These are phyloP conservation scores for Paratrypauchen microcephalus DNA, from an alignment of 2,797 vertebrate genomes.

Conservation along the genomic window DNA sequence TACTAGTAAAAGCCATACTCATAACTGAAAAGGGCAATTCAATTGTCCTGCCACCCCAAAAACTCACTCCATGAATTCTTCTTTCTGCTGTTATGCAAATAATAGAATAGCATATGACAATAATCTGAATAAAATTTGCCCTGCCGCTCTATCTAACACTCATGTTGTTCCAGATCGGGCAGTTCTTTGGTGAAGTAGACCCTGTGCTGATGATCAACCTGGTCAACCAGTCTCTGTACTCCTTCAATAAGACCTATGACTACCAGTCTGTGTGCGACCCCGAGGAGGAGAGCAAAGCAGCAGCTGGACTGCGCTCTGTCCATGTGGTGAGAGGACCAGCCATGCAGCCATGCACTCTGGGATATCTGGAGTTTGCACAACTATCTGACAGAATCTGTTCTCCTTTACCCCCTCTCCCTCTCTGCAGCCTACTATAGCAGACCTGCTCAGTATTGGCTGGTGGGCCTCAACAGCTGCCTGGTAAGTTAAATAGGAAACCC, in stretches of 20 bases:
- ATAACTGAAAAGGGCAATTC: too few relatives aligned
- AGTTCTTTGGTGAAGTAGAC: conserved; percentile 97
- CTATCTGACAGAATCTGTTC: neutral
- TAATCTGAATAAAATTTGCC: too few relatives aligned
- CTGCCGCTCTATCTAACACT: neutral
- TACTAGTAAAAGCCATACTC: too few relatives aligned
- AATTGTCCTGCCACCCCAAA: too few relatives aligned
- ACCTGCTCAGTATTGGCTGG: conserved; percentile 93
- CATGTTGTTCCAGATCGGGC: conserved; percentile 85
- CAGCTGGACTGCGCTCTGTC: conserved; percentile 87
- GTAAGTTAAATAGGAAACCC: conserved; percentile 81
- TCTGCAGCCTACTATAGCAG: conserved; percentile 89
- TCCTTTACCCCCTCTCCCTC: conserved; percentile 12
- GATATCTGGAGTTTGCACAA: neutral
- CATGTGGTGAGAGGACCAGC: conserved; percentile 83
- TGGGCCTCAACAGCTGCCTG: conserved; percentile 95
- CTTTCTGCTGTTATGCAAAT: too few relatives aligned
- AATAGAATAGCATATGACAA: too few relatives aligned
- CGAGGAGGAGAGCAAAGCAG: conserved; percentile 88
- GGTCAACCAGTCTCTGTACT: conserved; percentile 90
- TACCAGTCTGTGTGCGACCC: conserved; percentile 97
- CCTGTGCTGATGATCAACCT: conserved; percentile 92
- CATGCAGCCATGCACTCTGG: neutral
- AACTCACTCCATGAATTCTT: too few relatives aligned
- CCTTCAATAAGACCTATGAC: conserved; percentile 96